Evolutionary conservation across 2,888 invertebrate species (phyloP), one percentile per base, ranked within the genome.

Genomic region (Rapana venosa): DNA sequence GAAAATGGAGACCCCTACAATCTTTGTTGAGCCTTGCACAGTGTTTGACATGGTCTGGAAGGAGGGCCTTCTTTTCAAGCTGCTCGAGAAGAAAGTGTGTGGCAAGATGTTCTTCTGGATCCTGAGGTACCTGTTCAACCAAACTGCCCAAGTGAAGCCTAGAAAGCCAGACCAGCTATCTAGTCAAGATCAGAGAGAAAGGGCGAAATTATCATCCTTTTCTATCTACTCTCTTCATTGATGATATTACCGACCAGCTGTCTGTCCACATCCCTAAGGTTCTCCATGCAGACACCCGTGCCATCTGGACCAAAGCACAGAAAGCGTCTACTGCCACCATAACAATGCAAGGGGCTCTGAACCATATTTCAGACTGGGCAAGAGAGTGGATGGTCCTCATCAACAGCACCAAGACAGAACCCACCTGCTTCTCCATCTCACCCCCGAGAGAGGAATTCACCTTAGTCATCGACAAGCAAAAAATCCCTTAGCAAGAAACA

Each of bases 161-260:
- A n/a, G 74, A 74, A 74, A n/a, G 74, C 74, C n/a, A 74, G 74
- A 74, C 74, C 4, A 74, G 74, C n/a, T 13, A 5, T 8, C 74
- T n/a, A n/a, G 74, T 74, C 26, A 74, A 74, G n/a, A 74, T 74
- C n/a, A 74, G 74, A n/a, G n/a, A 74, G n/a, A n/a, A 74, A 13
- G n/a, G n/a, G 1, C 6, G 74, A n/a, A n/a, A n/a, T 13, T n/a
- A n/a, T 5, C n/a, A 0, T 6, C 74, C 74, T n/a, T n/a, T n/a
- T 13, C 26, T 74, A n/a, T 74, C n/a, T n/a, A 26, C n/a, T n/a
- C 5, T 74, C 74, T 74, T 74, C 74, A 74, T n/a, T n/a, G n/a
- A n/a, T n/a, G n/a, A n/a, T n/a, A n/a, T n/a, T n/a, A n/a, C n/a
- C n/a, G n/a, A n/a, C 74, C 74, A 74, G n/a, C 74, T 74, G 74